phyloP scores from a whole-genome alignment of 2,113 vertebrate genomes.

The Henicopernis longicauda region DNA sequence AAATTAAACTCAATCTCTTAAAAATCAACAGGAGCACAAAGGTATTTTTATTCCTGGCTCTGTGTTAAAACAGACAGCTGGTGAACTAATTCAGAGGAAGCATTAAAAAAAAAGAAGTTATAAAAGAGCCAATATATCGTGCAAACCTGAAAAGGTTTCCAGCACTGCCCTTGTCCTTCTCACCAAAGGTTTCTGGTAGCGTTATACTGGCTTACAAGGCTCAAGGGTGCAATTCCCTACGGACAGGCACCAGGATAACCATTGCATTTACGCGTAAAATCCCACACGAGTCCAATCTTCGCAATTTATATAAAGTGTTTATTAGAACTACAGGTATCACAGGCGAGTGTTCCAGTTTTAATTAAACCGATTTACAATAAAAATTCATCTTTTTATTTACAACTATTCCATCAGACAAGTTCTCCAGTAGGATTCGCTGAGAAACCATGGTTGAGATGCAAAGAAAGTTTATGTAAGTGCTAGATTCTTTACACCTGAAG shows the following conservation, averaged over 20 bases:
- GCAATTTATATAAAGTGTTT: not conserved
- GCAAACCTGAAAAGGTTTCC: not conserved
- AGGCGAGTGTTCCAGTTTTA: not conserved
- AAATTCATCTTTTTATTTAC: not conserved
- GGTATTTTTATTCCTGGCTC: not conserved
- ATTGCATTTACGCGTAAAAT: not conserved
- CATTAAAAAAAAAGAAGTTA: not conserved
- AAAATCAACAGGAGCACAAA: not conserved
- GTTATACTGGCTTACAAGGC: not conserved
- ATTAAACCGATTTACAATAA: not conserved
- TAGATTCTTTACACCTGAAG: not conserved
- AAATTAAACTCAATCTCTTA: not conserved
- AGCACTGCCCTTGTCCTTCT: not conserved
- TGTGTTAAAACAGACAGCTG: not conserved
- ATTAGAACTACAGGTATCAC: no score
- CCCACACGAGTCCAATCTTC: fast-evolving
- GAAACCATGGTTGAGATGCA: not conserved
- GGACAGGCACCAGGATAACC: no score
- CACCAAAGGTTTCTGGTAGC: not conserved
- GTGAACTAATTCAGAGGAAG: not conserved
- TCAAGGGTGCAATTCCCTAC: not conserved
- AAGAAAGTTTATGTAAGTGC: not conserved
- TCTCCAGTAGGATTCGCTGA: not conserved
- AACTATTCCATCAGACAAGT: not conserved
- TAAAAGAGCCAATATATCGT: not conserved